Evolutionary conservation across 2,113 vertebrate species (phyloP).

Genomic region (Gnathonemus longibarbis): DNA sequence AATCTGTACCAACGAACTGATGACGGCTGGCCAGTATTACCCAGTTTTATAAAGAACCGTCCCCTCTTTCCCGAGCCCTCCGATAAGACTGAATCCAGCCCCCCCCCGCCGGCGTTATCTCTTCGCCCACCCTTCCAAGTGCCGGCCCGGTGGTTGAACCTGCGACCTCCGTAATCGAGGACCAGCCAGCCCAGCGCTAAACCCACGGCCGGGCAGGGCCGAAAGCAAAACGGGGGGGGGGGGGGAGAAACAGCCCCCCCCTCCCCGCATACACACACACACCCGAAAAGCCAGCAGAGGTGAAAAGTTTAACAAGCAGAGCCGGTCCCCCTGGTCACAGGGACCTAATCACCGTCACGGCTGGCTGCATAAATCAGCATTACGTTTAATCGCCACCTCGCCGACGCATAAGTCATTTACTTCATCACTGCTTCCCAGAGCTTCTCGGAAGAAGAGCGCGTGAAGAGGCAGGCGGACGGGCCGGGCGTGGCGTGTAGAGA

Average conservation of each 20-base stretch:
- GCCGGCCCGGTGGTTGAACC: conserved; percentile 52
- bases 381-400: conserved; percentile 67
- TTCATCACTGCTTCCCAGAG: conserved; percentile 52
- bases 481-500: conserved; percentile 44
- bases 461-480: conserved; percentile 41
- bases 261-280: neutral
- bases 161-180: conserved; percentile 38
- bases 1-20: neutral
- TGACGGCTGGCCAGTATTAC: neutral
- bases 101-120: conserved; percentile 48
- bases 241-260: conserved; percentile 23
- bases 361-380: conserved; percentile 93
- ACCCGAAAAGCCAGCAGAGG: conserved; percentile 64
- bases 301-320: conserved; percentile 99
- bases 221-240: conserved; percentile 21
- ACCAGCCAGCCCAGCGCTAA: conserved; percentile 53
- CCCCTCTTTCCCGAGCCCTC: conserved; percentile 23
- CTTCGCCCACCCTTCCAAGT: conserved; percentile 49
- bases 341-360: conserved; percentile 99
- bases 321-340: conserved; percentile 97
- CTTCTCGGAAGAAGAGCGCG: conserved; percentile 39
- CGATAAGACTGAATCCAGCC: conserved; percentile 28
- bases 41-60: neutral
- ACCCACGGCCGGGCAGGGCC: conserved; percentile 34
- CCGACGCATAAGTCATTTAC: conserved; percentile 78